Percentiles rank a stretch among this genome's conserved stretches.
Conservation (phyloP, 2,797 vertebrate species). For the Anabas testudineus region DNA sequence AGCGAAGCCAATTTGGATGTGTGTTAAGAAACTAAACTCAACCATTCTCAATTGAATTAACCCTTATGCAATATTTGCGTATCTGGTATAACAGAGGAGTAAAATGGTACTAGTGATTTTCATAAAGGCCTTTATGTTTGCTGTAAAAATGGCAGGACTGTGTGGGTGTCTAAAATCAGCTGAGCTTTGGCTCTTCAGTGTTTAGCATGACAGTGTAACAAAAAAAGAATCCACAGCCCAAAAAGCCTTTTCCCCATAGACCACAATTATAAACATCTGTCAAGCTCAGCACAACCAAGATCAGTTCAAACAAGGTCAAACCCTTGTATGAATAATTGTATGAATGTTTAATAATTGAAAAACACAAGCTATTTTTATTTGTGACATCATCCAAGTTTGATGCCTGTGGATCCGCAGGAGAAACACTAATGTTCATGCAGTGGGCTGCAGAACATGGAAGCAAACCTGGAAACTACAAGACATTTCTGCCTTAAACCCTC, state of each 20-base stretch:
- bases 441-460: background rate
- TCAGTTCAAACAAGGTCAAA: background rate
- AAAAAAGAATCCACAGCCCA: fast-evolving
- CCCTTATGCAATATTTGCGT: background rate
- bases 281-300: background rate
- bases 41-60: background rate
- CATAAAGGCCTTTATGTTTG: slow-evolving; percentile 35
- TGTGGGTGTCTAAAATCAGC: background rate
- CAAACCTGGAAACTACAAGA: background rate
- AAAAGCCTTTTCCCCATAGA: background rate
- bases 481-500: background rate
- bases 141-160: slow-evolving; percentile 16
- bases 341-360: background rate
- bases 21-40: slow-evolving; percentile 4
- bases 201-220: slow-evolving; percentile 11
- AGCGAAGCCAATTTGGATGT: slow-evolving; percentile 8
- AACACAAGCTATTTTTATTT: background rate
- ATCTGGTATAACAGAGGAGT: slow-evolving; percentile 1
- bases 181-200: background rate
- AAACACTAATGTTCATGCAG: slow-evolving; percentile 31
- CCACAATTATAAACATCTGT: background rate
- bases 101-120: slow-evolving; percentile 29
- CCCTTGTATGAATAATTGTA: background rate
- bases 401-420: background rate
- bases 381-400: background rate